Base-by-base conservation (phyloP, 2,888 invertebrate genomes). In the Apamea crenata region DNA sequence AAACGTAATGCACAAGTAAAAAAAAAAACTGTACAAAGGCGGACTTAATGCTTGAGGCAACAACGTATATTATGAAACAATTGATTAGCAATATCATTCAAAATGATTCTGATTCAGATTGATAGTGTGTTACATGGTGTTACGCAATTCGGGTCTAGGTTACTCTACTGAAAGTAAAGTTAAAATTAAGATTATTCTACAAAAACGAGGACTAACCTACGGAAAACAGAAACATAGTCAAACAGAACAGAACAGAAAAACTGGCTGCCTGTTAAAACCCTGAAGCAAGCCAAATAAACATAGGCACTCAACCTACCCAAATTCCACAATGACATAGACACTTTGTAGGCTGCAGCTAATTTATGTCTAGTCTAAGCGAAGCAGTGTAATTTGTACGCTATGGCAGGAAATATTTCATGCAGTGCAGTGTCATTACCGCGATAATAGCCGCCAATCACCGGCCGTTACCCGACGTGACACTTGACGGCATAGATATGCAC, bases 401-500 rank as follows among this genome's bases (percentile, higher is more conserved):
- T 63, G 66, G 69, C 86, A 56, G 72, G 66, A 72, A 77, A 79
- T 79, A 69, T 74, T 59, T 63, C 66, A 75, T 74, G 74, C 76
- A 78, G 53, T 75, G 63, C 59, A 53, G 86, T 77, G 83, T 77
- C 77, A 86, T 85, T 86, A 86, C 65, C 14, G 74, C 18, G 79
- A 66, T 77, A 78, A 85, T 73, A 56, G 44, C n/a, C 32, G 59
- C 72, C 79, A 82, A 85, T 85, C 86, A 80, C 10, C 50, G 66
- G 21, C 82, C 76, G 77, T 86, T 82, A 77, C 16, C 12, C 50
- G 74, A 85, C 80, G 83, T 86, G 85, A 86, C 77, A 82, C 44
- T 59, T 29, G 71, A 40, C 36, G 63, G 44, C 53, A 36, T 40
- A 6, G 36, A 53, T 36, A 77, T 56, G 47, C n/a, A 68, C 69